phyloP scores from a whole-genome alignment of 2,113 vertebrate species.

The Atherinomorus stipes region DNA sequence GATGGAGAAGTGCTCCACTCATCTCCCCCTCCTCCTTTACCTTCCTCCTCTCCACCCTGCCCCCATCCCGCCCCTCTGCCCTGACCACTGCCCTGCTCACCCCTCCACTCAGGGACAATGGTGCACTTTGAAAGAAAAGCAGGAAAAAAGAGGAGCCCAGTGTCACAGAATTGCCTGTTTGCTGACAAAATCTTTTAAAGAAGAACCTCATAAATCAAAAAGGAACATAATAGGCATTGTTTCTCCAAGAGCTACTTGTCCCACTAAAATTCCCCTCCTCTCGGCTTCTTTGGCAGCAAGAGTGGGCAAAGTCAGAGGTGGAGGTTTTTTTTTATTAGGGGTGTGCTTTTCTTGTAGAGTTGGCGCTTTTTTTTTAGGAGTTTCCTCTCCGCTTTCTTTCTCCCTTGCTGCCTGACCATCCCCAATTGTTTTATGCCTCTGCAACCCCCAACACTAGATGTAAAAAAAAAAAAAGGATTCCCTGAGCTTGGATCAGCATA shows the following conservation, averaged over 20 bases:
- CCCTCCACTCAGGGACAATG: conserved; percentile 77
- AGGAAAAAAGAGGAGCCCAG: conserved; percentile 68
- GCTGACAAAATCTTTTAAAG: conserved; percentile 81
- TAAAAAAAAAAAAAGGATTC: conserved; percentile 41
- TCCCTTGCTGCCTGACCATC: conserved; percentile 52
- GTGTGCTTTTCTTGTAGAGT: conserved; percentile 56
- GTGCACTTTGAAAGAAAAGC: conserved; percentile 78
- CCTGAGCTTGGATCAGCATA: conserved; percentile 77
- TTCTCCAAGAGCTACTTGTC: conserved; percentile 74
- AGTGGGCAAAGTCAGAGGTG: conserved; percentile 66
- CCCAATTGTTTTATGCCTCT: conserved; percentile 53
- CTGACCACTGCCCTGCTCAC: conserved; percentile 73
- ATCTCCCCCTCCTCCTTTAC: conserved; percentile 20
- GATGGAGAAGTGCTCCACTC: conserved; percentile 66
- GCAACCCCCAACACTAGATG: conserved; percentile 65
- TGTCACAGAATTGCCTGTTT: conserved; percentile 82
- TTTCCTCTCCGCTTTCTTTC: conserved; percentile 62
- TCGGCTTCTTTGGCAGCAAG: conserved; percentile 34
- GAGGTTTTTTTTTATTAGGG: conserved; percentile 60
- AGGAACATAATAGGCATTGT: conserved; percentile 83
- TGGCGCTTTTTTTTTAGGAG: conserved; percentile 48
- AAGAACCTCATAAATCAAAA: conserved; percentile 88
- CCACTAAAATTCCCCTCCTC: conserved; percentile 63
- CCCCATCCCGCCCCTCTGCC: conserved; percentile 61
- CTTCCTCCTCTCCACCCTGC: conserved; percentile 25